phyloP scores from a whole-genome alignment of 2,888 invertebrate genomes.

The Cantharis lateralis region DNA sequence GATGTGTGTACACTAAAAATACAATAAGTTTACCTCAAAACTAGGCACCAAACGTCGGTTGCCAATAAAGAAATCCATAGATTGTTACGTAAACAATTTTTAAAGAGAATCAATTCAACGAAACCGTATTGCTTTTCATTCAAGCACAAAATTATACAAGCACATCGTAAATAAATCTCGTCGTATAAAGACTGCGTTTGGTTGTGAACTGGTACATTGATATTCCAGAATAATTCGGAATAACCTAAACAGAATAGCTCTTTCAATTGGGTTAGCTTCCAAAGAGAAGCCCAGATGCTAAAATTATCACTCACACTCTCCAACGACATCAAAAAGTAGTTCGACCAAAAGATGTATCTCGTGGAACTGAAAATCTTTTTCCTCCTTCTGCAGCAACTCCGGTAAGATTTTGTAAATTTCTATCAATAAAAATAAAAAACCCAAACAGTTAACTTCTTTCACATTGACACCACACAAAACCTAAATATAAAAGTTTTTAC shows the following conservation, averaged over 20 bases:
- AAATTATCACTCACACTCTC: neutral
- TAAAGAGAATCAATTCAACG: slow-evolving; percentile 39
- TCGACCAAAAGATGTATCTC: neutral
- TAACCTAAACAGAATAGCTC: slow-evolving; percentile 6
- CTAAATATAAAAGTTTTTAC: slow-evolving; percentile 2
- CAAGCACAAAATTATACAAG: slow-evolving; percentile 33
- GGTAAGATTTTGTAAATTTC: neutral
- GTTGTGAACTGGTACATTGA: neutral
- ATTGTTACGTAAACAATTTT: slow-evolving; percentile 39
- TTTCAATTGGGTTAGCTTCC: neutral
- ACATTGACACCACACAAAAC: neutral
- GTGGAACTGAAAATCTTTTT: neutral
- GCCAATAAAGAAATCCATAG: slow-evolving; percentile 43
- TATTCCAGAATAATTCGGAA: slow-evolving; percentile 9
- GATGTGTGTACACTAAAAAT: neutral
- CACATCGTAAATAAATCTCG: slow-evolving; percentile 36
- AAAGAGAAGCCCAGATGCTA: neutral
- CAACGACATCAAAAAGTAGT: neutral
- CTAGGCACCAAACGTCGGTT: slow-evolving; percentile 43
- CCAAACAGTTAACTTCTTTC: neutral
- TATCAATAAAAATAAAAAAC: slow-evolving; percentile 8
- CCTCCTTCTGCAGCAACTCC: neutral
- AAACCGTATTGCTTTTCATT: slow-evolving; percentile 31
- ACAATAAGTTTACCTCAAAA: slow-evolving; percentile 40
- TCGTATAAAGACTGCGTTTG: slow-evolving; percentile 26